Percentiles rank a stretch among this genome's conserved stretches.
phyloP scores from a whole-genome alignment of 2,113 vertebrate species.

The Terrapene triunguis region DNA sequence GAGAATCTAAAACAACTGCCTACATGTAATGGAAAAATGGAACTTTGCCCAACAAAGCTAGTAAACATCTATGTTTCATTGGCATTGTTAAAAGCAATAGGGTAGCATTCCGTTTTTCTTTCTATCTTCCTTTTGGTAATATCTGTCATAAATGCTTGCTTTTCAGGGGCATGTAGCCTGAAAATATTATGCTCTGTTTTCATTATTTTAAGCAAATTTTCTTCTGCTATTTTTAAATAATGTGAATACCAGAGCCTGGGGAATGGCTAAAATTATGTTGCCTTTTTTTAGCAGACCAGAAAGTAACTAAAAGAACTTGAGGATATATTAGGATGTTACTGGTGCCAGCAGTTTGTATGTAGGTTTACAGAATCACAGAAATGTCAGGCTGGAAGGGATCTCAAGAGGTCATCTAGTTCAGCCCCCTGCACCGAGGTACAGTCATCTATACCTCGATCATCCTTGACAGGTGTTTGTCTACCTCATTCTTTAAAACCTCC shows the following conservation, averaged over 20 bases:
- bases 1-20: background rate
- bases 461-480: background rate
- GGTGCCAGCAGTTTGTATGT: conserved; percentile 53
- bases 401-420: background rate
- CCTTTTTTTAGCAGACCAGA: conserved; percentile 43
- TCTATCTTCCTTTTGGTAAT: background rate
- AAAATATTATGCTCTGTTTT: conserved; percentile 43
- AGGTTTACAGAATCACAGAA: background rate
- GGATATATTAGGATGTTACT: conserved; percentile 31
- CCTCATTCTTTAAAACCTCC: background rate
- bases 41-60: background rate
- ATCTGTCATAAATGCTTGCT: background rate
- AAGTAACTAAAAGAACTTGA: conserved; percentile 56
- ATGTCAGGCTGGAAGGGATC: no score
- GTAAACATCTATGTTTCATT: background rate
- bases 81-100: background rate
- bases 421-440: background rate
- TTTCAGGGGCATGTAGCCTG: background rate
- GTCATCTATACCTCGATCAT: background rate
- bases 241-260: conserved; percentile 46
- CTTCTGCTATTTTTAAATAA: conserved; percentile 61
- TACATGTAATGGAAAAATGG: background rate
- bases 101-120: background rate
- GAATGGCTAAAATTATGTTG: conserved; percentile 65
- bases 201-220: conserved; percentile 38